Conservation (phyloP, 2,113 vertebrate genomes). For the Theropithecus gelada region DNA sequence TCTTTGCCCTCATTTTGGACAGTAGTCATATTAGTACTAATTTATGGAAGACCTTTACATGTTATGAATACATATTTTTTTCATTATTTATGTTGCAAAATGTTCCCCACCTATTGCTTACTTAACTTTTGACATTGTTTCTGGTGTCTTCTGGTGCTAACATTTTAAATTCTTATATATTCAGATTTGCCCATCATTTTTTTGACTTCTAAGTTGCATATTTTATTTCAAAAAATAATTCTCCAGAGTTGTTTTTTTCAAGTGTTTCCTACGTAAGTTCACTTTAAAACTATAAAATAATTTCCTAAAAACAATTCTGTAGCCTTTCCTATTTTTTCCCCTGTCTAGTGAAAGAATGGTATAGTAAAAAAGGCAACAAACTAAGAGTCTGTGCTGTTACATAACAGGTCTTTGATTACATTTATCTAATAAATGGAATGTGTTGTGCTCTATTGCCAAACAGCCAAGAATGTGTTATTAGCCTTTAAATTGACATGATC, state of each 20-base stretch:
- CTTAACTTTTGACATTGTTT: background rate
- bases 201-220: background rate
- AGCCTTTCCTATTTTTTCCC: background rate
- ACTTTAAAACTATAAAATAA: background rate
- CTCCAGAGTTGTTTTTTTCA: background rate
- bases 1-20: background rate
- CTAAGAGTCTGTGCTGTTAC: background rate
- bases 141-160: background rate
- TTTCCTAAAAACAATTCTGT: background rate
- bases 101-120: background rate
- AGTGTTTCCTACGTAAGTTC: background rate
- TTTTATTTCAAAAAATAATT: background rate
- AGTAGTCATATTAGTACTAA: background rate
- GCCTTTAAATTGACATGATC: background rate
- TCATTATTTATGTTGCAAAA: background rate
- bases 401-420: background rate
- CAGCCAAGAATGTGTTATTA: background rate
- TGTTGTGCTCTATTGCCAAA: background rate
- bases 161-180: background rate
- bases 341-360: background rate
- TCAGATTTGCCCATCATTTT: background rate
- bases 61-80: background rate
- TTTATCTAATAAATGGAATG: background rate
- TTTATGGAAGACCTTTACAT: background rate
- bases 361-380: background rate